A percentile compares a stretch with the other conserved stretches of the same genome.
Evolutionary conservation across 2,797 vertebrate species (phyloP).

Genomic region (Acipenser ruthenus): DNA sequence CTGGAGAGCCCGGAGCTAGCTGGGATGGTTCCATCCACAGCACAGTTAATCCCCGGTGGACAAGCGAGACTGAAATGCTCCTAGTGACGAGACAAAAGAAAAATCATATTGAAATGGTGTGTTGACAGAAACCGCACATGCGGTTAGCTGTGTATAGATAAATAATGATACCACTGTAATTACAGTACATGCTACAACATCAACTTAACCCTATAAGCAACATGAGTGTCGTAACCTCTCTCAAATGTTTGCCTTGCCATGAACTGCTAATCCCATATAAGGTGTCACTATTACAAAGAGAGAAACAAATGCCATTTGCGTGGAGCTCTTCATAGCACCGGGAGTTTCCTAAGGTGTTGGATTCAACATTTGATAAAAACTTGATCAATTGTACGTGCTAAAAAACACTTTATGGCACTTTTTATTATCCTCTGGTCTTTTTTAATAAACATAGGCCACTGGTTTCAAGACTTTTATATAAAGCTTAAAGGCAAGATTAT

Average conservation of each 20-base stretch:
- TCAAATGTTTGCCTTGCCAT: neutral
- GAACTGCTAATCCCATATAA: neutral
- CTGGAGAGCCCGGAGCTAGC: constrained; percentile 88
- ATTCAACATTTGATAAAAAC: constrained; percentile 38
- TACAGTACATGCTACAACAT: neutral
- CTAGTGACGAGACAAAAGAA: constrained; percentile 47
- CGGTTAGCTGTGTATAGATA: constrained; percentile 11
- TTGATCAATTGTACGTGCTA: constrained; percentile 31
- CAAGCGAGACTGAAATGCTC: constrained; percentile 69
- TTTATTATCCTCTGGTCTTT: constrained; percentile 24
- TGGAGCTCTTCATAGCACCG: too few relatives aligned
- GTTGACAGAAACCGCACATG: constrained; percentile 37
- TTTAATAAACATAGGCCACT: constrained; percentile 38
- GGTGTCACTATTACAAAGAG: constrained; percentile 7
- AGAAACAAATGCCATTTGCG: neutral
- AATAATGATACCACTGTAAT: constrained; percentile 15
- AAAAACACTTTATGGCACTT: neutral
- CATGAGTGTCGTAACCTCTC: too few relatives aligned
- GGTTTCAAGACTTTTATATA: constrained; percentile 35
- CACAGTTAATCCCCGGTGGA: constrained; percentile 60
- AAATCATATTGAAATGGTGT: constrained; percentile 23
- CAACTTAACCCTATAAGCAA: too few relatives aligned
- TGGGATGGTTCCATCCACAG: constrained; percentile 70
- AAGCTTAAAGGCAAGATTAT: constrained; percentile 33
- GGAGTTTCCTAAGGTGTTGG: constrained; percentile 25